These are phyloP conservation scores for Cydia strobilella DNA, from an alignment of 1,140 invertebrate genomes.

Conservation along the genomic window DNA sequence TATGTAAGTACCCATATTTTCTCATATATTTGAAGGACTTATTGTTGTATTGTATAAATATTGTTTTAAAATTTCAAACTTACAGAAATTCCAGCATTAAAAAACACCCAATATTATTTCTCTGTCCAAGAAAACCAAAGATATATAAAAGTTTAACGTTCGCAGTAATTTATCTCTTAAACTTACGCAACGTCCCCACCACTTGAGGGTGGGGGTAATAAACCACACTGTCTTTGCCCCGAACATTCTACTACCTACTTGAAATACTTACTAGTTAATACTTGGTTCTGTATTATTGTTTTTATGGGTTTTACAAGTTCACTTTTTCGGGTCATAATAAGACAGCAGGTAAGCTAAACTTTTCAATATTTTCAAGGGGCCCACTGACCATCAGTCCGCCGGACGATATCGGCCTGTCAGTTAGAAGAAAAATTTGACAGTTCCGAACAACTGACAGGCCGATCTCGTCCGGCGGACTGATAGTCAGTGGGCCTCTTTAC, in stretches of 20 bases:
- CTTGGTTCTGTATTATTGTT: conserved; percentile 4
- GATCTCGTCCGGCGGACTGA: no score
- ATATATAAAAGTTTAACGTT: conserved; percentile 14
- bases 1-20: no score
- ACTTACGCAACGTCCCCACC: conserved; percentile 8
- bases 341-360: no score
- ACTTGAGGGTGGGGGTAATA: conserved; percentile 1
- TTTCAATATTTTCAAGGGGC: no score
- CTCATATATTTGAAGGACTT: no score
- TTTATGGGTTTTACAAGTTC: neutral
- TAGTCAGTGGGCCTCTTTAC: no score
- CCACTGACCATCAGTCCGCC: no score
- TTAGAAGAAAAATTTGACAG: no score
- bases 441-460: no score
- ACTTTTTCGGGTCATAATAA: neutral
- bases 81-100: neutral
- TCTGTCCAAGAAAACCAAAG: neutral
- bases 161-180: conserved; percentile 2
- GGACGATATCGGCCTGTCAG: no score
- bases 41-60: no score
- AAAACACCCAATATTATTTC: neutral
- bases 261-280: neutral
- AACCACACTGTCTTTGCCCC: neutral
- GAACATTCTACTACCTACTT: neutral
- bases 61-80: neutral